A percentile compares a stretch with the other conserved stretches of the same genome.
Evolutionary conservation across 2,113 vertebrate genomes (phyloP).

Genomic region (Notothenia coriiceps): DNA sequence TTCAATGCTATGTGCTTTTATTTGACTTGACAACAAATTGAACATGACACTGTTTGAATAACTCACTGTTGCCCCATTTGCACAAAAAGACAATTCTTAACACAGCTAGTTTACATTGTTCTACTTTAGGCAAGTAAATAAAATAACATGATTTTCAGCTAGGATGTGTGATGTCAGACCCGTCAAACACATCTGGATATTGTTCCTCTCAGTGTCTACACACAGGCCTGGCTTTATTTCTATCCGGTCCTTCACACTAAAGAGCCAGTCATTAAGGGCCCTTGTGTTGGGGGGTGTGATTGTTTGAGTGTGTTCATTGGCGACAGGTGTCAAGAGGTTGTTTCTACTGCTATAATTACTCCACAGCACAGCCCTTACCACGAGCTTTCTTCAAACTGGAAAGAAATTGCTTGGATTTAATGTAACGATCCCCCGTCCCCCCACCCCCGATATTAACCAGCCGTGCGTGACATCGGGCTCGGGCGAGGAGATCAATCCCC

Average conservation of each 20-base stretch:
- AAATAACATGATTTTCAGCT: not conserved
- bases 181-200: not conserved
- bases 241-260: not conserved
- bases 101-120: not conserved
- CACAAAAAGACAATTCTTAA: not conserved
- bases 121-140: not conserved
- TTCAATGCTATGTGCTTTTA: not conserved
- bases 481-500: slow-evolving; percentile 71
- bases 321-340: slow-evolving; percentile 73
- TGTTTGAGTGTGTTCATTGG: slow-evolving; percentile 66
- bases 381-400: slow-evolving; percentile 47
- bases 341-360: slow-evolving; percentile 71
- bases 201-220: not conserved
- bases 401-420: slow-evolving; percentile 77
- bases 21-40: not conserved
- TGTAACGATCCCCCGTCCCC: slow-evolving; percentile 56
- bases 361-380: slow-evolving; percentile 30
- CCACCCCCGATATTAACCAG: slow-evolving; percentile 69
- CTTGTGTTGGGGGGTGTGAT: slow-evolving; percentile 56
- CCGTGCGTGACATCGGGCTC: slow-evolving; percentile 71
- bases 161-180: not conserved
- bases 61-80: not conserved
- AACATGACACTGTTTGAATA: not conserved
- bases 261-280: slow-evolving; percentile 55
- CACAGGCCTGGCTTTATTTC: slow-evolving; percentile 10